Conservation (phyloP, 2,888 invertebrate genomes). For the Leucoma salicis region DNA sequence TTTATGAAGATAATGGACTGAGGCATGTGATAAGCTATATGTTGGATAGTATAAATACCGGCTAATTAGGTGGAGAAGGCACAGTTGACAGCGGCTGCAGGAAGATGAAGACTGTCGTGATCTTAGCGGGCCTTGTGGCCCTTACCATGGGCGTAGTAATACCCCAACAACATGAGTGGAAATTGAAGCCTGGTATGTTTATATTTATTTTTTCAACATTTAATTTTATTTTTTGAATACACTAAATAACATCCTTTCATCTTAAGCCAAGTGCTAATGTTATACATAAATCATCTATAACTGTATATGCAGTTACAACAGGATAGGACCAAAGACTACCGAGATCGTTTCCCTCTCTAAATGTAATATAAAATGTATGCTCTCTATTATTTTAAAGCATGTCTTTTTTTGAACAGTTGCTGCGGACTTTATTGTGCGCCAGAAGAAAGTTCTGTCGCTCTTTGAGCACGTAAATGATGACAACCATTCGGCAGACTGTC, state of each 20-base stretch:
- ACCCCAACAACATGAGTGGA: constrained; percentile 25
- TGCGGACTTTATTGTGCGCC: constrained; percentile 46
- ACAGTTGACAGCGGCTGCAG: constrained; percentile 41
- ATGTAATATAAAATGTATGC: too few relatives aligned
- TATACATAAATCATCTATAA: too few relatives aligned
- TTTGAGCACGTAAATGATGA: constrained; percentile 66
- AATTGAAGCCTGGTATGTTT: constrained; percentile 26
- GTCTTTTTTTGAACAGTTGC: constrained; percentile 38
- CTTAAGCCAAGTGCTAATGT: too few relatives aligned
- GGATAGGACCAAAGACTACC: too few relatives aligned
- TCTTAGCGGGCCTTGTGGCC: constrained; percentile 50
- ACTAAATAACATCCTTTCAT: too few relatives aligned
- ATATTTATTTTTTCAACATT: too few relatives aligned
- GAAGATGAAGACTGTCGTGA: constrained; percentile 59
- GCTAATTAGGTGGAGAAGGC: neutral
- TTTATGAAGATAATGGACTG: constrained; percentile 11
- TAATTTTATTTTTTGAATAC: too few relatives aligned
- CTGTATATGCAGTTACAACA: too few relatives aligned
- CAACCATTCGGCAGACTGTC: constrained; percentile 55
- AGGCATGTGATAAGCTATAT: neutral
- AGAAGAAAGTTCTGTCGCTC: constrained; percentile 68
- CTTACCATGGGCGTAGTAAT: constrained; percentile 41
- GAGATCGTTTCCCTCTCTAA: too few relatives aligned
- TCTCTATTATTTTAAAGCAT: too few relatives aligned
- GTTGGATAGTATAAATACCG: constrained; percentile 16